Evolutionary conservation across 2,888 invertebrate species (phyloP).

Genomic region (Cenopis cana): DNA sequence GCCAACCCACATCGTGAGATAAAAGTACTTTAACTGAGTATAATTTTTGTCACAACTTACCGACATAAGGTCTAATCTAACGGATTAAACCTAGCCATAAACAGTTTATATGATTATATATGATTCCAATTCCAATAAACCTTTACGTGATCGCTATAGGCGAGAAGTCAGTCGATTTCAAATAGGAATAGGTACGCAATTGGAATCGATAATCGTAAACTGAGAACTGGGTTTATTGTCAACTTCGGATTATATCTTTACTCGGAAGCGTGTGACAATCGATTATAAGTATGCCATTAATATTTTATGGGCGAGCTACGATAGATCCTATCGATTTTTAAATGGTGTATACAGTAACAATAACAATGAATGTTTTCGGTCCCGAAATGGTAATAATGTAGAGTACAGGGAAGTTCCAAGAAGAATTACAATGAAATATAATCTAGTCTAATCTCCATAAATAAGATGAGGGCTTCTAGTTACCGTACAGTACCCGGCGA

Average conservation of each 20-base stretch:
- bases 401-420: no score
- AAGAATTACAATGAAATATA: no score
- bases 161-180: slow-evolving; percentile 1
- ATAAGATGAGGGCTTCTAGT: no score
- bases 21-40: no score
- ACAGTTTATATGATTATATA: neutral
- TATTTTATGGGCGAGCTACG: neutral
- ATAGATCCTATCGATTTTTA: neutral
- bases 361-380: neutral
- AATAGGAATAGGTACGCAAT: neutral
- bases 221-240: slow-evolving; percentile 24
- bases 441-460: no score
- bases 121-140: neutral
- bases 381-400: no score
- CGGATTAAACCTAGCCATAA: no score
- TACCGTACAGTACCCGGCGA: no score
- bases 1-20: no score
- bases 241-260: neutral
- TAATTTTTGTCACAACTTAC: no score
- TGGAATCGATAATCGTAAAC: slow-evolving; percentile 24
- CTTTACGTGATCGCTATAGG: no score
- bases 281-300: neutral
- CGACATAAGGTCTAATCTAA: no score
- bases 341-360: neutral
- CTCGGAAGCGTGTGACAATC: slow-evolving; percentile 4